These are phyloP conservation scores for Astropecten irregularis DNA, from an alignment of 53 echinoderm and acorn worm genomes.

Conservation along the genomic window DNA sequence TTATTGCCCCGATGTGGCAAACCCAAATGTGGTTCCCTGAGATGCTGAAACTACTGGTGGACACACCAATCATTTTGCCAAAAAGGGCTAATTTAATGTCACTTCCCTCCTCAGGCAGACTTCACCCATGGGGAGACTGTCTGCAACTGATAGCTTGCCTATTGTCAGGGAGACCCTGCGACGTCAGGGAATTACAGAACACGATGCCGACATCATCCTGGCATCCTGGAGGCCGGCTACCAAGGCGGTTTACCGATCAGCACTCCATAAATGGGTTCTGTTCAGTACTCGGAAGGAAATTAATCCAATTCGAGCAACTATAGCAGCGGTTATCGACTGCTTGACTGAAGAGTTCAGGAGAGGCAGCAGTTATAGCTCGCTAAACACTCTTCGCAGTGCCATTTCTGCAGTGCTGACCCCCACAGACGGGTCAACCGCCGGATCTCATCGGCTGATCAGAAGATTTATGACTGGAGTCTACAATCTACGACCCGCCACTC, in stretches of 20 bases:
- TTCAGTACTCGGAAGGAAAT: constrained; percentile 13
- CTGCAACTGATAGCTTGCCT: constrained; percentile 3
- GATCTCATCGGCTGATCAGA: constrained; percentile 29
- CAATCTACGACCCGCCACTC: constrained; percentile 19
- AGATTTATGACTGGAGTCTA: constrained; percentile 36
- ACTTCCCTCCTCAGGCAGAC: neutral
- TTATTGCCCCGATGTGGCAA: constrained; percentile 48
- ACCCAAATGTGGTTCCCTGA: constrained; percentile 38
- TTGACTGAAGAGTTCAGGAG: neutral
- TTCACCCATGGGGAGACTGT: neutral
- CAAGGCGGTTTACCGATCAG: neutral
- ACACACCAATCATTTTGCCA: neutral
- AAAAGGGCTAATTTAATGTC: neutral
- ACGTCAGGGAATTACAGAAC: neutral
- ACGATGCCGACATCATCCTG: constrained; percentile 32
- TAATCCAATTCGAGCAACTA: constrained; percentile 10
- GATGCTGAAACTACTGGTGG: no score
- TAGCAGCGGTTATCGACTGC: neutral
- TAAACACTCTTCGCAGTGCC: constrained; percentile 8
- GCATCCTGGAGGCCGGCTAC: constrained; percentile 48
- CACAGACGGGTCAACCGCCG: neutral
- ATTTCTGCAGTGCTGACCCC: neutral
- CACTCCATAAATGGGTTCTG: constrained; percentile 23
- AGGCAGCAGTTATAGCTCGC: constrained; percentile 1
- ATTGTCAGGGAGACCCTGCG: constrained; percentile 15